phyloP scores from a whole-genome alignment of 1,140 invertebrate species.

The Cydia amplana region DNA sequence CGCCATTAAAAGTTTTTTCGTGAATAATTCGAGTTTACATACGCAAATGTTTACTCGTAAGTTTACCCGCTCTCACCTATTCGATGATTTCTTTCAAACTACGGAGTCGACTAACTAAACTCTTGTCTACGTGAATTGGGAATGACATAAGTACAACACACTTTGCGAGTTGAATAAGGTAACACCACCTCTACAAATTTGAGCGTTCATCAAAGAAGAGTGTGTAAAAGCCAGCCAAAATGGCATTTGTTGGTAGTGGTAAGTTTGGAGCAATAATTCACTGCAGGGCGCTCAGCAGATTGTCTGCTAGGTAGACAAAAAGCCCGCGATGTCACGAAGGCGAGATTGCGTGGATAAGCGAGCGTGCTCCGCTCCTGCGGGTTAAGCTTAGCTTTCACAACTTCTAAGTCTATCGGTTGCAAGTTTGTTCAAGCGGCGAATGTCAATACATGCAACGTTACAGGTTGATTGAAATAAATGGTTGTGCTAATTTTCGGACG shows the following conservation, averaged over 20 bases:
- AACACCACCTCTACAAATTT: not conserved
- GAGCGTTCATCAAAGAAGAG: not conserved
- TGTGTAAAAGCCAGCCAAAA: not conserved
- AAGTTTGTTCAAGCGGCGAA: conserved; percentile 4
- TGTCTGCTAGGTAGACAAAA: conserved; percentile 51
- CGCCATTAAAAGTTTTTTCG: conserved; percentile 80
- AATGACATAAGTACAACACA: not conserved
- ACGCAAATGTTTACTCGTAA: conserved; percentile 79
- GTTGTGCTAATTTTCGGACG: not conserved
- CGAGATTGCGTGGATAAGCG: conserved; percentile 55
- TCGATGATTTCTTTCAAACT: conserved; percentile 77
- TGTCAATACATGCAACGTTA: not conserved
- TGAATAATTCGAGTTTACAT: conserved; percentile 80
- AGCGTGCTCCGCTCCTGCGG: conserved; percentile 43
- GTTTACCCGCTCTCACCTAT: conserved; percentile 75
- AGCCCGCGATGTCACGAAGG: conserved; percentile 48
- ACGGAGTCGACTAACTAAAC: conserved; percentile 28
- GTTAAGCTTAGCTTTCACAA: conserved; percentile 40
- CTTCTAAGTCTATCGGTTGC: conserved; percentile 22
- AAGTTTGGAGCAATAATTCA: conserved; percentile 57
- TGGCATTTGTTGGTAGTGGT: conserved; percentile 41
- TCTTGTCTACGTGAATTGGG: conserved; percentile 18
- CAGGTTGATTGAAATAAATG: not conserved
- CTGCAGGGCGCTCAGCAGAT: conserved; percentile 55
- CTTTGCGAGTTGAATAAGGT: not conserved